Conservation (phyloP, 2,113 vertebrate species). For the Myiagra hebetior region DNA sequence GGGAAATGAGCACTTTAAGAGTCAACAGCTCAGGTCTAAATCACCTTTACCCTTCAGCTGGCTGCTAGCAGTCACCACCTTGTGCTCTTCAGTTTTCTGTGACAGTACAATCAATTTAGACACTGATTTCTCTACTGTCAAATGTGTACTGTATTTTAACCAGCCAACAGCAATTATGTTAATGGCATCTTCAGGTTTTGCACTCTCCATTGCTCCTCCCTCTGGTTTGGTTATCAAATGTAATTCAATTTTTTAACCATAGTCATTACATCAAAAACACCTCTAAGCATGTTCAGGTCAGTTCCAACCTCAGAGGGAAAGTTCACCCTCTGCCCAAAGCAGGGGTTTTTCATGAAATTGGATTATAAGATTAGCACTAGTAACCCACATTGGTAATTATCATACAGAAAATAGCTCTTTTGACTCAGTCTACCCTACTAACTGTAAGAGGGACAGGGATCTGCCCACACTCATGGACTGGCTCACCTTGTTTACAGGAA, state of each 20-base stretch:
- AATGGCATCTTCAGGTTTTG: background rate
- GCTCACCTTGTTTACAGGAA: background rate
- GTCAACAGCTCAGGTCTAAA: background rate
- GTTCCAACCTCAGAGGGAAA: background rate
- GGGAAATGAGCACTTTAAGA: background rate
- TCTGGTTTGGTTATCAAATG: background rate
- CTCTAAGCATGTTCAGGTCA: background rate
- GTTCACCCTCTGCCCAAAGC: background rate
- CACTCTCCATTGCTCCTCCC: background rate
- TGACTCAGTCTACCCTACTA: background rate
- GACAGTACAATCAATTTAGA: background rate
- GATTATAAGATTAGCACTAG: slow-evolving; percentile 13
- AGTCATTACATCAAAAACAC: background rate
- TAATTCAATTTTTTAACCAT: background rate
- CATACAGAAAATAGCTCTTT: background rate
- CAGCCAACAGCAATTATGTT: background rate
- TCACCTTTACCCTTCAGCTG: background rate
- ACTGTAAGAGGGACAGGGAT: background rate
- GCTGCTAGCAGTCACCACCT: background rate
- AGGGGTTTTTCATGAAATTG: background rate
- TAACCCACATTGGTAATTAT: background rate
- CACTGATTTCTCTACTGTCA: background rate
- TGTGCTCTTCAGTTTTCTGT: background rate
- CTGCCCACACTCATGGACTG: background rate
- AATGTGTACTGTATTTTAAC: background rate